A percentile compares a stretch with the other conserved stretches of the same genome.
Conservation (phyloP, 1,140 invertebrate species). For the Aphaenogaster rudis region DNA sequence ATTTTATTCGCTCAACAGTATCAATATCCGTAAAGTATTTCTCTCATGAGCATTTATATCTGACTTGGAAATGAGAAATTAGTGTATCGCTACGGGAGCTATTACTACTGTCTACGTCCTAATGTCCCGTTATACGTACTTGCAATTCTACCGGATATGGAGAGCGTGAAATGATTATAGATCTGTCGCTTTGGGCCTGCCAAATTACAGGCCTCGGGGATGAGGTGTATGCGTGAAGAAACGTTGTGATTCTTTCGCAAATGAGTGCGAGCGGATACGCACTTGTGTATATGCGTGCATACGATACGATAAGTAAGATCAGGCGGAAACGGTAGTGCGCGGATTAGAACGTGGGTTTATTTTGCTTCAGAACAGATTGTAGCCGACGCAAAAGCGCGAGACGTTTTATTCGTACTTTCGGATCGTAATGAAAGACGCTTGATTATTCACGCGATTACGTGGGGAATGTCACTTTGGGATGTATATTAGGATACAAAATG, state of each 20-base stretch:
- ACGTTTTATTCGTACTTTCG: constrained; percentile 12
- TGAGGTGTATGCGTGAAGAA: constrained; percentile 28
- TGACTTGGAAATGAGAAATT: constrained; percentile 28
- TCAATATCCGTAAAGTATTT: not conserved
- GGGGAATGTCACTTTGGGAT: not conserved
- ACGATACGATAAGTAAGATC: not conserved
- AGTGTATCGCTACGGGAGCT: not conserved
- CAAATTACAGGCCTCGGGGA: constrained; percentile 60
- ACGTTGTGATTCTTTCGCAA: not conserved
- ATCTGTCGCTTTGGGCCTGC: constrained; percentile 62
- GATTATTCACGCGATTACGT: constrained; percentile 12
- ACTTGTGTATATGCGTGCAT: not conserved
- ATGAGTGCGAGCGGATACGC: not conserved
- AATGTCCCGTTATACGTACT: constrained; percentile 21
- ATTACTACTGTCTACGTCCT: constrained; percentile 45
- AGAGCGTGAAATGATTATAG: constrained; percentile 65
- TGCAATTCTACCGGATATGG: constrained; percentile 40
- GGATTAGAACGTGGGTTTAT: constrained; percentile 12
- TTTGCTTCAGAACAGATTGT: constrained; percentile 3
- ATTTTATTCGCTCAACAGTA: not conserved
- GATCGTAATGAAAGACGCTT: constrained; percentile 29
- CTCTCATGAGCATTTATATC: not conserved
- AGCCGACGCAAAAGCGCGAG: not conserved
- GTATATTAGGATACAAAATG: not conserved
- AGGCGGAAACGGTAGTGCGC: constrained; percentile 43